Base-by-base conservation (phyloP, 1,140 invertebrate species). In the Temnothorax nylanderi region DNA sequence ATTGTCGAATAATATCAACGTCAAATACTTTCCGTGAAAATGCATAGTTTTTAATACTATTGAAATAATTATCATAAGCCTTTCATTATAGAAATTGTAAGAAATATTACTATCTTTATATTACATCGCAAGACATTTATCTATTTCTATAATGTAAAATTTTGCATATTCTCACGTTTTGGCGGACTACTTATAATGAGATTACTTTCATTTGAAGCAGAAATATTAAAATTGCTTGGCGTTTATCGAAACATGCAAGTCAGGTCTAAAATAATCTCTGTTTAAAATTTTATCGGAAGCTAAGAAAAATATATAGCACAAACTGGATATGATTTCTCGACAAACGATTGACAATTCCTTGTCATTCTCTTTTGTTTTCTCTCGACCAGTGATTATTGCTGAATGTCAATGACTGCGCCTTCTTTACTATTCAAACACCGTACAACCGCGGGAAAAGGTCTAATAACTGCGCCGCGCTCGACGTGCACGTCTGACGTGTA, bases 401-500 rank as follows among this genome's bases (percentile, higher is more conserved):
- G 10, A 82, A 34, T 32, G 11, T 56, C 78, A 32, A 41, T 81
- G 49, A 81, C 62, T 41, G 34, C 1, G 47, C 41, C 13, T 51
- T 69, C 47, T 51, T 81, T 69, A 21, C 16, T 41, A 81, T 69
- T 80, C 77, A 16, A 41, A 21, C 51, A 34, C 6, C 67, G 51
- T 60, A 58, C 26, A 47, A 13, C 26, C 65, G 67, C 54, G 37
- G 80, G 37, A 58, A 60, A 18, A 10, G 34, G 7, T 11, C 44
- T 32, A 26, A 26, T 37, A 56, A 82, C 67, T 58, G 67, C 54
- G 60, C 21, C 75, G 64, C 26, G 54, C 74, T 84, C 32, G 32
- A 84, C 54, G 18, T 74, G 80, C 80, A 67, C 72, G 67, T 74
- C 54, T 11, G 49, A 85, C 47, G 10, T 78, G n/a, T 51, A 77